phyloP scores from a whole-genome alignment of 1,140 invertebrate genomes.

The Lasioglossum albipes region DNA sequence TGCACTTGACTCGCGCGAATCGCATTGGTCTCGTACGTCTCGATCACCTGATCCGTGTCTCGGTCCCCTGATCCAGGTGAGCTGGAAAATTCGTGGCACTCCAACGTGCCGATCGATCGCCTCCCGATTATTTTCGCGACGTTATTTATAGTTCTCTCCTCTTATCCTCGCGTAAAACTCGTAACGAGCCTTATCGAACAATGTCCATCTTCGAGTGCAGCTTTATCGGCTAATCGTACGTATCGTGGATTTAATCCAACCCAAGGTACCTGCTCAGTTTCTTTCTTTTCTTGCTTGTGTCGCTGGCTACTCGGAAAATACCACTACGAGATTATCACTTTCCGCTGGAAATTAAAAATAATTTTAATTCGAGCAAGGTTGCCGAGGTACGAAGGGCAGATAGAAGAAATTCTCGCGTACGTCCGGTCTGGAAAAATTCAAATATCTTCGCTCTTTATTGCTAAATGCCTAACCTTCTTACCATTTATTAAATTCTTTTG shows the following conservation, averaged over 20 bases:
- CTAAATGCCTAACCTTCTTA: too few relatives aligned
- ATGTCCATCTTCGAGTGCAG: background rate
- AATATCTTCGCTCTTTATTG: too few relatives aligned
- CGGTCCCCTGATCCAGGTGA: slow-evolving; percentile 3
- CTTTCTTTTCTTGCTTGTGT: background rate
- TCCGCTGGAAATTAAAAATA: too few relatives aligned
- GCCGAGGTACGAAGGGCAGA: too few relatives aligned
- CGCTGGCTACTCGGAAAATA: background rate
- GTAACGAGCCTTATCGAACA: background rate
- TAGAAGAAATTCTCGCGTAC: too few relatives aligned
- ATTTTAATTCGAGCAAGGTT: too few relatives aligned
- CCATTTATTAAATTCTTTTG: too few relatives aligned
- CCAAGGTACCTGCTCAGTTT: background rate
- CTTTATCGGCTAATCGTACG: slow-evolving; percentile 23
- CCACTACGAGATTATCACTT: background rate
- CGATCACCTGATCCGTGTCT: slow-evolving; percentile 9
- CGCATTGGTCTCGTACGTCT: background rate
- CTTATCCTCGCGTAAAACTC: slow-evolving; percentile 3
- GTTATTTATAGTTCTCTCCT: slow-evolving; percentile 1
- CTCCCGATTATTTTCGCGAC: too few relatives aligned
- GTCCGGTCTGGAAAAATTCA: too few relatives aligned
- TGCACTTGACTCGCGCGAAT: background rate
- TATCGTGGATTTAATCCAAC: background rate
- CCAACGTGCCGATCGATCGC: too few relatives aligned
- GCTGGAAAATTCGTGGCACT: background rate